phyloP scores from a whole-genome alignment of 2,797 vertebrate species.

The Brotogeris chrysoptera region DNA sequence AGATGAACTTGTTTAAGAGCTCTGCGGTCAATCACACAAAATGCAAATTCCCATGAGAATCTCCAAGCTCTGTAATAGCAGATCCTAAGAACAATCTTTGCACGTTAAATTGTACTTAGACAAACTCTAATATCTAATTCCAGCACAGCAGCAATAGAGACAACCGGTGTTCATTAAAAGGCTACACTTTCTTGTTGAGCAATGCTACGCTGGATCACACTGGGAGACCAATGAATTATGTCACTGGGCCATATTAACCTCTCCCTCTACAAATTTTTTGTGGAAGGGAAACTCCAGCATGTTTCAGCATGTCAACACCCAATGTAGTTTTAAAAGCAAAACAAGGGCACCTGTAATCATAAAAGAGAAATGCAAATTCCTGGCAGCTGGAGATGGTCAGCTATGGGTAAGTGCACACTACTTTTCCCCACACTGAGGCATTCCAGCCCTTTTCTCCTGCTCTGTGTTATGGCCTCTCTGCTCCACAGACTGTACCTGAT shows the following conservation, averaged over 20 bases:
- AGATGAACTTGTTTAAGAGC: neutral
- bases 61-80: neutral
- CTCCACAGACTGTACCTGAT: neutral
- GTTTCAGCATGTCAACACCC: neutral
- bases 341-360: neutral
- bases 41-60: neutral
- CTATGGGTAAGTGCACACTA: neutral
- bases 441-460: neutral
- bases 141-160: neutral
- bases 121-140: neutral
- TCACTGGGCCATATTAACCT: constrained; percentile 15
- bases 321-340: neutral
- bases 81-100: neutral
- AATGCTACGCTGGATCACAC: neutral
- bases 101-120: neutral
- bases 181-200: constrained; percentile 37
- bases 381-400: neutral
- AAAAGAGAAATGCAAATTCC: neutral
- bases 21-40: neutral
- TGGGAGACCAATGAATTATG: neutral
- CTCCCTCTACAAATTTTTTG: neutral
- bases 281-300: neutral
- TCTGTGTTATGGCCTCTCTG: neutral
- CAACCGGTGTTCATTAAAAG: neutral
- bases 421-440: neutral